Conservation (phyloP, 2,797 vertebrate species). For the Otolemur crassicaudatus region DNA sequence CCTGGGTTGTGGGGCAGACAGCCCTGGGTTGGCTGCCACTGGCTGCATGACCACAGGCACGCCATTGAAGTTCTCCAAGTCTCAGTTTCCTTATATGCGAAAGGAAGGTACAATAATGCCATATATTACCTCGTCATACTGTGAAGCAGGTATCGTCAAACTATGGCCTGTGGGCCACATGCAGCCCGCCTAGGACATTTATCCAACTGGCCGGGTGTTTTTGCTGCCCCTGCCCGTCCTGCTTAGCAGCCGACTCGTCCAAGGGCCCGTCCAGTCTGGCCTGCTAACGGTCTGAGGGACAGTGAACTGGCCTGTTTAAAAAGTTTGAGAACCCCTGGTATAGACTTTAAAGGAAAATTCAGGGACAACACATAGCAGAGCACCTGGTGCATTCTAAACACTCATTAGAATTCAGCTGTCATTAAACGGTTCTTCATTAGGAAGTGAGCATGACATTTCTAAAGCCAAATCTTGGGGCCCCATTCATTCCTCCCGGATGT, state of each 20-base stretch:
- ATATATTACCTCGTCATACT: neutral
- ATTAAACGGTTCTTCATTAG: neutral
- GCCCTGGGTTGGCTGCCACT: neutral
- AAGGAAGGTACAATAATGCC: neutral
- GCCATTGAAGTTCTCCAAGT: neutral
- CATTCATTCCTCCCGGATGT: neutral
- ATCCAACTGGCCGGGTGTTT: too few relatives aligned
- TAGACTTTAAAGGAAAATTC: neutral
- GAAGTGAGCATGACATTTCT: neutral
- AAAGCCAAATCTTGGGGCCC: neutral
- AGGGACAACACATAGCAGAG: neutral
- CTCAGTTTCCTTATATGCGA: neutral
- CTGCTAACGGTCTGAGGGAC: too few relatives aligned
- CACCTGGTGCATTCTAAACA: neutral
- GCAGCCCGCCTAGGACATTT: too few relatives aligned
- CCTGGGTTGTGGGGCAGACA: neutral
- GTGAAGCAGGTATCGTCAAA: too few relatives aligned
- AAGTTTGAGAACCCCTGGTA: too few relatives aligned
- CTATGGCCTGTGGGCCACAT: too few relatives aligned
- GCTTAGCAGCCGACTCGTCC: too few relatives aligned
- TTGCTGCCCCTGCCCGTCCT: too few relatives aligned
- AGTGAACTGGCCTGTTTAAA: too few relatives aligned
- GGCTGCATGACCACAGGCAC: fast-evolving
- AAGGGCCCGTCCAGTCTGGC: too few relatives aligned
- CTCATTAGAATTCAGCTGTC: neutral